phyloP scores from a whole-genome alignment of 2,797 vertebrate genomes.

The Myoxocephalus aenaeus region DNA sequence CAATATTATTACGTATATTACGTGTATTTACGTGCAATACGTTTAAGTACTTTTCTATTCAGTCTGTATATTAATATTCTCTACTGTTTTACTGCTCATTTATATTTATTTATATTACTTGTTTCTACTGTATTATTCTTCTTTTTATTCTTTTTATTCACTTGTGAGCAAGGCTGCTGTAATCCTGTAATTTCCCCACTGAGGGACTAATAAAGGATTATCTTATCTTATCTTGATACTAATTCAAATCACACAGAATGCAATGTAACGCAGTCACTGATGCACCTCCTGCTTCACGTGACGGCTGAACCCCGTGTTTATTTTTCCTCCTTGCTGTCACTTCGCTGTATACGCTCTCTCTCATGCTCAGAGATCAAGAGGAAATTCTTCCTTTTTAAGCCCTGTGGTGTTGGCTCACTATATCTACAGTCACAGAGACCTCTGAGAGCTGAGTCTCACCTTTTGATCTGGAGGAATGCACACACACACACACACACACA shows the following conservation, averaged over 20 bases:
- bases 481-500: conserved; percentile 32
- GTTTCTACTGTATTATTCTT: too few relatives aligned
- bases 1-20: too few relatives aligned
- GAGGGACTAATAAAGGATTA: too few relatives aligned
- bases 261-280: background rate
- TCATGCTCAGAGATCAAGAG: conserved; percentile 50
- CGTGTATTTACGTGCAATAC: too few relatives aligned
- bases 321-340: conserved; percentile 38
- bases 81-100: too few relatives aligned
- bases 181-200: too few relatives aligned
- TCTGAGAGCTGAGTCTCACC: conserved; percentile 55
- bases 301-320: conserved; percentile 27
- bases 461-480: conserved; percentile 67
- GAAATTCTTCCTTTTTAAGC: background rate
- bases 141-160: too few relatives aligned
- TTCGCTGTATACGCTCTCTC: conserved; percentile 28
- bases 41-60: too few relatives aligned
- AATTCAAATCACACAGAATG: background rate
- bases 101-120: too few relatives aligned
- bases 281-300: conserved; percentile 1
- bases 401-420: conserved; percentile 41
- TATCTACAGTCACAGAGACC: conserved; percentile 49
- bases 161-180: too few relatives aligned
- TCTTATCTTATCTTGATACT: too few relatives aligned
- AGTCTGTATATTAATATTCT: too few relatives aligned